Conservation (phyloP, 2,888 invertebrate genomes). For the Euplagia quadripunctaria region DNA sequence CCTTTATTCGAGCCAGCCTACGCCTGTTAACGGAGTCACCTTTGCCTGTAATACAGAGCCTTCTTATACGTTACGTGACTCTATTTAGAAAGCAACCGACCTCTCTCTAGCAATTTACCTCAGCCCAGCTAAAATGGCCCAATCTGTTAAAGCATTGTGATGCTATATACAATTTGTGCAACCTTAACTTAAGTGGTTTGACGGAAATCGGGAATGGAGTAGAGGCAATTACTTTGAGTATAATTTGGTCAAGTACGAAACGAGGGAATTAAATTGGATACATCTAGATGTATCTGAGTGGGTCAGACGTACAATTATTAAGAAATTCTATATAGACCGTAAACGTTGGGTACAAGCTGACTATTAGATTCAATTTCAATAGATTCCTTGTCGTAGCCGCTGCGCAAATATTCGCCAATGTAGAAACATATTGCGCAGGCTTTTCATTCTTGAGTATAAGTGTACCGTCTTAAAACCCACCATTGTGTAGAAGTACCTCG, state of each 20-base stretch:
- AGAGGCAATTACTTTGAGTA: slow-evolving; percentile 54
- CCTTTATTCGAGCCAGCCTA: slow-evolving; percentile 57
- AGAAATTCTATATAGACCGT: slow-evolving; percentile 43
- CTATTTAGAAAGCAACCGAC: slow-evolving; percentile 75
- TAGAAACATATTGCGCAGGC: slow-evolving; percentile 48
- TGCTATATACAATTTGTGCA: slow-evolving; percentile 62
- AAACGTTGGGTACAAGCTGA: slow-evolving; percentile 33
- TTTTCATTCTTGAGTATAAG: slow-evolving; percentile 46
- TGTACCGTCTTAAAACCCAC: slow-evolving; percentile 20
- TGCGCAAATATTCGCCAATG: slow-evolving; percentile 46
- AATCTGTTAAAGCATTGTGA: slow-evolving; percentile 74
- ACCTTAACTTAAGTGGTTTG: slow-evolving; percentile 57
- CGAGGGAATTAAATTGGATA: slow-evolving; percentile 53
- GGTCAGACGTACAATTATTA: slow-evolving; percentile 50
- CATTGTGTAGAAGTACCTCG: slow-evolving; percentile 16
- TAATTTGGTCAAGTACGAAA: slow-evolving; percentile 46
- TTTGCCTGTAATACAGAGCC: slow-evolving; percentile 68
- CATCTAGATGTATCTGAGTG: slow-evolving; percentile 26
- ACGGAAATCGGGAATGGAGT: slow-evolving; percentile 49
- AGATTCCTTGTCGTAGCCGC: slow-evolving; percentile 41
- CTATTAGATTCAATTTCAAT: slow-evolving; percentile 53
- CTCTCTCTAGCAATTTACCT: slow-evolving; percentile 76
- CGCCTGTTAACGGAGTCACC: slow-evolving; percentile 64
- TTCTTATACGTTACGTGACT: slow-evolving; percentile 81
- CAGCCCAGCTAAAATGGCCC: slow-evolving; percentile 67